These are phyloP conservation scores for Ametastegia equiseti DNA, from an alignment of 2,888 invertebrate species.

Conservation along the genomic window DNA sequence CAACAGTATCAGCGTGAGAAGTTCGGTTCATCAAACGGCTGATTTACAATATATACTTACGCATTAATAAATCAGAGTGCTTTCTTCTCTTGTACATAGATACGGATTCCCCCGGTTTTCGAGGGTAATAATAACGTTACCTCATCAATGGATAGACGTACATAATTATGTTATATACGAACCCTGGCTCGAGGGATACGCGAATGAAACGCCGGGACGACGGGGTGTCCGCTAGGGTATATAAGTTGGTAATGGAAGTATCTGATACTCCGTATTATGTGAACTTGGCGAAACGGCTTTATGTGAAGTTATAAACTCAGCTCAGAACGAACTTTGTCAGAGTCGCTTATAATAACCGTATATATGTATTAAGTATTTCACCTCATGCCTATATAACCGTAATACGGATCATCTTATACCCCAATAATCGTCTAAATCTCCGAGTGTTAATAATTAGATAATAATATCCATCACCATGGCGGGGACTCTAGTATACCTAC, in stretches of 20 bases:
- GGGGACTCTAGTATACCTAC: not conserved
- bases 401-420: constrained; percentile 3
- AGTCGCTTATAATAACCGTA: not conserved
- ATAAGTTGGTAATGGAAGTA: constrained; percentile 48
- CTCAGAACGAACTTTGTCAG: constrained; percentile 22
- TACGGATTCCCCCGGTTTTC: not conserved
- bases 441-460: constrained; percentile 31
- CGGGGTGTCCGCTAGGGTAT: not conserved
- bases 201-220: constrained; percentile 11
- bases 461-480: constrained; percentile 20
- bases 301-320: constrained; percentile 43
- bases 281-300: constrained; percentile 44
- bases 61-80: not conserved
- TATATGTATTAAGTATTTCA: constrained; percentile 1
- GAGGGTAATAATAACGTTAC: not conserved
- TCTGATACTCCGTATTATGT: constrained; percentile 39
- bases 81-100: not conserved
- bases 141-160: not conserved
- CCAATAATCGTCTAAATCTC: constrained; percentile 10
- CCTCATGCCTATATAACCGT: no score
- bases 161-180: constrained; percentile 13
- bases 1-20: no score
- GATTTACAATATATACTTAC: not conserved
- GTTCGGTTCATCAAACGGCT: not conserved
- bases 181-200: not conserved